A percentile compares a stretch with the other conserved stretches of the same genome.
Conservation (phyloP, 2,888 invertebrate species). For the Trachelus tabidus region DNA sequence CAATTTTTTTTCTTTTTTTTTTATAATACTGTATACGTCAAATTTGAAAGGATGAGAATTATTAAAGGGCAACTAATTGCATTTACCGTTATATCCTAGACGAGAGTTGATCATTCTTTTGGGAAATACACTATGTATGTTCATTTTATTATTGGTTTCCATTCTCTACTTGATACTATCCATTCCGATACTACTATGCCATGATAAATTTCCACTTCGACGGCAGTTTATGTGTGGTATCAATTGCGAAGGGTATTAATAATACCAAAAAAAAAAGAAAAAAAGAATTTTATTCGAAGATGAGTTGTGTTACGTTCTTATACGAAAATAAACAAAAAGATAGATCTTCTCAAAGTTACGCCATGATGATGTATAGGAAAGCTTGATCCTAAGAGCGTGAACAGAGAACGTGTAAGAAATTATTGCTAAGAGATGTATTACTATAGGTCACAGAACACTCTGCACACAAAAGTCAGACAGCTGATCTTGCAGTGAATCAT, state of each 20-base stretch:
- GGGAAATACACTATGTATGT: neutral
- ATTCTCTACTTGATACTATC: neutral
- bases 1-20: neutral
- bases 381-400: neutral
- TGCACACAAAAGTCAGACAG: constrained; percentile 14
- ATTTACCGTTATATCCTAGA: neutral
- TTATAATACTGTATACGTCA: neutral
- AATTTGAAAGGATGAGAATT: neutral
- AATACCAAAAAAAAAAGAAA: neutral
- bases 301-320: neutral
- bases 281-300: neutral
- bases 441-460: neutral
- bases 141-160: neutral
- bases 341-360: neutral
- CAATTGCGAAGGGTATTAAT: neutral
- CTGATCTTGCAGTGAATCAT: constrained; percentile 34
- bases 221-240: neutral
- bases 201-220: neutral
- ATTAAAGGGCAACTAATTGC: neutral
- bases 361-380: neutral
- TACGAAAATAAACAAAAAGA: neutral
- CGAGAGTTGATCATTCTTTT: neutral
- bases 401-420: neutral
- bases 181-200: neutral
- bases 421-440: neutral